Base-by-base conservation (phyloP, 2,797 vertebrate genomes). In the Gymnothorax javanicus region DNA sequence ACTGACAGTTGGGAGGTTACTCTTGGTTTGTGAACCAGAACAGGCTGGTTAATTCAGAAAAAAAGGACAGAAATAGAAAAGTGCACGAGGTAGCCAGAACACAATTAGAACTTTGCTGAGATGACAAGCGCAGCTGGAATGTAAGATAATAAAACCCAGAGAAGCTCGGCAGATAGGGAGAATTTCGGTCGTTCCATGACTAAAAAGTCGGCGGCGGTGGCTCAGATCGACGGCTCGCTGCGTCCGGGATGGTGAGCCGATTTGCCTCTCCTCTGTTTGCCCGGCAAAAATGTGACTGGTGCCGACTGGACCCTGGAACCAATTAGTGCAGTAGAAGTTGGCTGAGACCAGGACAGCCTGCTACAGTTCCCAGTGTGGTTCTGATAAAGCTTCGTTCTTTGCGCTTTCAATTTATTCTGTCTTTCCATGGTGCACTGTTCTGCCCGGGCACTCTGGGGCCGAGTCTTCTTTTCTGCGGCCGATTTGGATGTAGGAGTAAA, bases 271-370 rank as follows among this genome's bases (percentile, higher is more conserved):
- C 93, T 93, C 93, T 94, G 94, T 84, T 94, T 91, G 90, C 91
- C 92, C 23, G 89, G 92, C 91, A 90, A 91, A 95, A 50, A 94
- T 94, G 95, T 93, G 93, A 94, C 94, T 93, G 93, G 90, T 92
- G 93, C 93, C 95, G 95, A 95, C 95, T 95, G 95, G 95, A 94
- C 93, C 93, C 89, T 91, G 93, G 92, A 93, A 93, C 94, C 94
- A 96, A 95, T 96, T 95, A 95, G 92, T 90, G 91, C 87, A 90
- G 90, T 87, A 83, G 87, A 84, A 60, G 77, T 71, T 60, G 33
- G 84, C 73, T 77, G n/a, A 73, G 43, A 11, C 1, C 4, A 33
- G 82, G 62, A 87, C 13, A 59, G 43, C 89, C 85, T 86, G 59
- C 89, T 2, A 64, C n/a, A 43, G 52, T 81, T 56, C 77, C 23